Evolutionary conservation across 2,113 vertebrate species (phyloP).

Genomic region (Lontra canadensis): DNA sequence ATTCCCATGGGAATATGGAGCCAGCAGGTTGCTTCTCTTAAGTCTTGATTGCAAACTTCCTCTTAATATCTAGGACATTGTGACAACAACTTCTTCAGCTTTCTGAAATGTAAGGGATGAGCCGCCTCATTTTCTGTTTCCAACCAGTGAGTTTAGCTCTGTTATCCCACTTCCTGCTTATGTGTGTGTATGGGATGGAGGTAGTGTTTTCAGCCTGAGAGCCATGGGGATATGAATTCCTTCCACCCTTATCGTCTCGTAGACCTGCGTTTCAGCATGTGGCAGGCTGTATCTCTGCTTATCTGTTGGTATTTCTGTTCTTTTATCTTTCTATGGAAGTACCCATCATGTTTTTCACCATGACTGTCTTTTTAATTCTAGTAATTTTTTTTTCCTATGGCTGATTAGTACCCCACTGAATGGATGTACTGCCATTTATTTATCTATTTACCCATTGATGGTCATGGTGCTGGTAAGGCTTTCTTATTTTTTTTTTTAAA

Average conservation of each 20-base stretch:
- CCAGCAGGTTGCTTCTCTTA: background rate
- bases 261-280: background rate
- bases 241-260: background rate
- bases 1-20: background rate
- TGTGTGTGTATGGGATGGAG: background rate
- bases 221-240: background rate
- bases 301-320: background rate
- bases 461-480: too few relatives aligned
- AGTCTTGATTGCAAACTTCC: background rate
- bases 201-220: background rate
- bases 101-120: background rate
- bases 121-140: background rate
- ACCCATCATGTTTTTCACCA: background rate
- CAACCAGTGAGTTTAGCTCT: background rate
- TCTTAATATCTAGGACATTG: background rate
- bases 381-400: too few relatives aligned
- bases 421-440: too few relatives aligned
- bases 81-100: background rate
- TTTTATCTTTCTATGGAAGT: background rate
- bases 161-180: accelerated
- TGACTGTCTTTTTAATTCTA: background rate
- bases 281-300: background rate
- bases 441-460: too few relatives aligned
- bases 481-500: too few relatives aligned
- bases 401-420: too few relatives aligned